Percentiles rank a stretch among this genome's conserved stretches.
These are phyloP conservation scores for human (Homo sapiens) DNA, from an alignment of 2,113 vertebrate species.

Conservation along the genomic window DNA sequence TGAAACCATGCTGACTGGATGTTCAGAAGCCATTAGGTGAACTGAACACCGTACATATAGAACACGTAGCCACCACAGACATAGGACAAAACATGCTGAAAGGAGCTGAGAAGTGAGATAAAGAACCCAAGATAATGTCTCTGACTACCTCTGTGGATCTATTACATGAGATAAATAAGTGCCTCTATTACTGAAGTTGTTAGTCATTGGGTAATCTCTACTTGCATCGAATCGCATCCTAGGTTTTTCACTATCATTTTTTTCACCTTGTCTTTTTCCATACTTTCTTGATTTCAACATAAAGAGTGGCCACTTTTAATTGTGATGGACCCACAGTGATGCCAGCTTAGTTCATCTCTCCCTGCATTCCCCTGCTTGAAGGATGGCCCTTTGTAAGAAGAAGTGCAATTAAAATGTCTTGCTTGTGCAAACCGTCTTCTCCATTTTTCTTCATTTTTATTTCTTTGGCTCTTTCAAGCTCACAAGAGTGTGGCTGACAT, in stretches of 20 bases:
- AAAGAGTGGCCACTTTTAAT: rapidly evolving
- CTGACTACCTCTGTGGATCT: too few relatives aligned
- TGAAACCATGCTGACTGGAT: not conserved
- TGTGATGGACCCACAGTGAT: too few relatives aligned
- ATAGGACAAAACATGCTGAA: not conserved
- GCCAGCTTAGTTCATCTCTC: rapidly evolving
- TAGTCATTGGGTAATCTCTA: rapidly evolving
- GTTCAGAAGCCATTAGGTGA: too few relatives aligned
- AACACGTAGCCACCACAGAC: not conserved
- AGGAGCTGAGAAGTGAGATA: not conserved
- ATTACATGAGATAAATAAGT: not conserved
- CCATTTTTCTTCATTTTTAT: too few relatives aligned
- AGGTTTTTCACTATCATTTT: not conserved
- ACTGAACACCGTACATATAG: not conserved
- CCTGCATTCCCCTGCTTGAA: not conserved
- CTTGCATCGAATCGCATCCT: too few relatives aligned
- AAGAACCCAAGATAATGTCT: not conserved
- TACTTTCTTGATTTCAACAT: not conserved
- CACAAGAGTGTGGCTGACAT: too few relatives aligned
- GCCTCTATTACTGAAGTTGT: too few relatives aligned
- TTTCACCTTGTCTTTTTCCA: not conserved
- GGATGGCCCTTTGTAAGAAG: not conserved
- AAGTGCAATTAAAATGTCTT: not conserved
- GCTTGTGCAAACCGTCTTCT: not conserved
- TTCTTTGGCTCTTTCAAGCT: not conserved